phyloP scores from a whole-genome alignment of 2,113 vertebrate genomes.

The Pleuronectes platessa region DNA sequence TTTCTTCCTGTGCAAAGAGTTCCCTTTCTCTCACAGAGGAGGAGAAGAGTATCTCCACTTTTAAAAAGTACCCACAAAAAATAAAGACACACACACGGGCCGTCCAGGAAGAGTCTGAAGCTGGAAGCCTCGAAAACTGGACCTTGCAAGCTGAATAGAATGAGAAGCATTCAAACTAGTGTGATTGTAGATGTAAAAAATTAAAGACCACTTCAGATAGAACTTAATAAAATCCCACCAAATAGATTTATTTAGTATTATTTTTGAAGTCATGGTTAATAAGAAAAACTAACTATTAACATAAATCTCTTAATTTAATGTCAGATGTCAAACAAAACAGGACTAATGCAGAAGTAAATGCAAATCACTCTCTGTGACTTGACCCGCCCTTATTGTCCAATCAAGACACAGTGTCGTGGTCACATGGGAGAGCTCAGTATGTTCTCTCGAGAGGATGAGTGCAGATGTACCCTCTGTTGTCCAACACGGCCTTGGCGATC shows the following conservation, averaged over 20 bases:
- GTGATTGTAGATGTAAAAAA: background rate
- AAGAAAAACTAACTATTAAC: slow-evolving; percentile 2
- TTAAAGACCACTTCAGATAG: slow-evolving; percentile 35
- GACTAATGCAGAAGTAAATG: background rate
- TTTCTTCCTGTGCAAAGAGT: no score
- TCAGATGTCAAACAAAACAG: background rate
- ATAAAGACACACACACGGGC: background rate
- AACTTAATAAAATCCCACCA: slow-evolving; percentile 1
- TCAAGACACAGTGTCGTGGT: slow-evolving; percentile 1
- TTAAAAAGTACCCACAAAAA: slow-evolving; percentile 15
- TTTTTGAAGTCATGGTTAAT: slow-evolving; percentile 2
- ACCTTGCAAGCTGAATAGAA: slow-evolving; percentile 6
- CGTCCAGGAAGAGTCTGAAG: slow-evolving; percentile 20
- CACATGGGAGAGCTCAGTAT: slow-evolving; percentile 72
- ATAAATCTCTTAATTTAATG: slow-evolving; percentile 16
- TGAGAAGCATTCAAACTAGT: background rate
- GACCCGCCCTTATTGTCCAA: background rate
- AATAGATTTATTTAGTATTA: background rate
- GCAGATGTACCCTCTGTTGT: slow-evolving; percentile 88
- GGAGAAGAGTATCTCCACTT: slow-evolving; percentile 44
- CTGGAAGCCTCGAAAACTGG: slow-evolving; percentile 27
- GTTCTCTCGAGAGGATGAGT: slow-evolving; percentile 92
- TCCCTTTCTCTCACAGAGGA: background rate
- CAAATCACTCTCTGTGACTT: background rate
- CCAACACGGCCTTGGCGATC: slow-evolving; percentile 88